Conservation (phyloP, 2,888 invertebrate genomes). For the Anthophora plumipes region DNA sequence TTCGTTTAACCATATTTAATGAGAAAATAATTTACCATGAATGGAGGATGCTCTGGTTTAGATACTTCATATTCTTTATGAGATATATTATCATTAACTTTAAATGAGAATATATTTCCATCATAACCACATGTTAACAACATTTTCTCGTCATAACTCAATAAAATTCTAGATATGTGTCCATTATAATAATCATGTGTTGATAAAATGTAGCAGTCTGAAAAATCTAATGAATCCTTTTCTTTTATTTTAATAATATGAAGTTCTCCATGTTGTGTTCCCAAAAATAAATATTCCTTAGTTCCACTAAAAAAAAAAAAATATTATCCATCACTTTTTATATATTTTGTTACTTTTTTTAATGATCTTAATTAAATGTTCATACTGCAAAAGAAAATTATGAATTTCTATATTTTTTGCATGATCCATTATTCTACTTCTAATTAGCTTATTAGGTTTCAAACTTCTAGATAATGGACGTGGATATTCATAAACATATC, state of each 20-base stretch:
- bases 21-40: constrained; percentile 50
- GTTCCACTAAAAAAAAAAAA: constrained; percentile 72
- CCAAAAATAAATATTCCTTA: constrained; percentile 86
- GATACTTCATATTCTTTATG: constrained; percentile 50
- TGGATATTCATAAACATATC: constrained; percentile 88
- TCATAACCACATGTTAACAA: constrained; percentile 90
- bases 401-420: constrained; percentile 87
- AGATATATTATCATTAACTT: constrained; percentile 71
- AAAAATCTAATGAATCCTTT: constrained; percentile 86
- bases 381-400: constrained; percentile 86
- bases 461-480: constrained; percentile 70
- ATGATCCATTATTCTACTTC: constrained; percentile 85
- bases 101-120: constrained; percentile 91
- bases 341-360: not conserved
- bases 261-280: constrained; percentile 87
- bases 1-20: not conserved
- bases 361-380: constrained; percentile 3
- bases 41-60: constrained; percentile 21
- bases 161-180: constrained; percentile 87
- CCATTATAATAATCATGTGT: constrained; percentile 92
- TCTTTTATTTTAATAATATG: constrained; percentile 86
- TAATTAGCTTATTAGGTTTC: constrained; percentile 84
- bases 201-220: constrained; percentile 89
- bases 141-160: constrained; percentile 87
- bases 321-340: constrained; percentile 1